Evolutionary conservation across 2,113 vertebrate species (phyloP), one percentile per base, ranked within the genome.

Genomic region (Forbesichthys papilliferus): DNA sequence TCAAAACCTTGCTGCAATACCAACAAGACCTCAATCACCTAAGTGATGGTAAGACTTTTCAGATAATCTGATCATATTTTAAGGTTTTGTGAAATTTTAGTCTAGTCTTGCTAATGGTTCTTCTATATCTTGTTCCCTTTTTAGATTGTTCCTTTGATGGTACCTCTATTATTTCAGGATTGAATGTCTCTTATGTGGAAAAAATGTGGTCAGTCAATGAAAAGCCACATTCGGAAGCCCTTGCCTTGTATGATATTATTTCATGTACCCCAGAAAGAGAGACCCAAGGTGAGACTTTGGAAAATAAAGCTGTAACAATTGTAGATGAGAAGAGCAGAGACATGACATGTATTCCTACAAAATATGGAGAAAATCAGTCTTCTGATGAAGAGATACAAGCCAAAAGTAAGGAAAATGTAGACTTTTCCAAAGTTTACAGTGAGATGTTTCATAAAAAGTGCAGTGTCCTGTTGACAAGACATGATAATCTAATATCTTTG

Each of bases 1-100:
- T 90, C 11, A 78, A 61, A 70, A 69, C 64, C 1, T 64, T 88
- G 16, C 84, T 91, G 60, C 78, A 67, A 34, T 68, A 83, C 70
- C 86, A 84, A 1, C 89, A 69, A 64, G 36, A 69, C 57, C 33
- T 66, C 11, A 49, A 3, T 7, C 77, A 46, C 0, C 77, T 81
- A 49, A 76, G 82, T 48, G 64, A 69, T 11, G 83, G 88, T 34
- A 72, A 68, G 75, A 52, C n/a, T 63, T 14, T 53, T 27, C 5
- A 42, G 58, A 60, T 42, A 60, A 60, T 9, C 33, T 57, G 10
- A 34, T 27, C 16, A 16, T 13, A 1, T 42, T 64, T 11, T 16
- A 9, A 0, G 42, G 18, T 33, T 8, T 33, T n/a, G 4, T 36
- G 13, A 51, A 14, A 0, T 36, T 27, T 33, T 27, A 14, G 10